Evolutionary conservation across 2,797 vertebrate species (phyloP).

Genomic region (Clarias pachynema): DNA sequence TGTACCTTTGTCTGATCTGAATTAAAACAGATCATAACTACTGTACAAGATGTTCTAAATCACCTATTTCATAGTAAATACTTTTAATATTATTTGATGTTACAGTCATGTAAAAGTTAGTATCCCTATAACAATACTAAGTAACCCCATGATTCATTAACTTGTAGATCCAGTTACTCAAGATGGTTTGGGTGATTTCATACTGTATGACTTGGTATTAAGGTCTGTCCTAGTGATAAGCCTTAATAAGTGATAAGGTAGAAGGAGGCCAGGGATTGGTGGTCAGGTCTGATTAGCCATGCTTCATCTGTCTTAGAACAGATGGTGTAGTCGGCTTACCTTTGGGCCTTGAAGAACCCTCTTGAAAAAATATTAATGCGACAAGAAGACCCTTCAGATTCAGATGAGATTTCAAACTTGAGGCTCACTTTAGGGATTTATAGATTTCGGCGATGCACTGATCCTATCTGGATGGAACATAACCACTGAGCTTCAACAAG

Average conservation of each 20-base stretch:
- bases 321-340: constrained; percentile 77
- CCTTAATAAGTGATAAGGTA: no score
- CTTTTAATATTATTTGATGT: neutral
- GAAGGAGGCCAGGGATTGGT: constrained; percentile 39
- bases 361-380: neutral
- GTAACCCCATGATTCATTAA: no score
- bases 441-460: neutral
- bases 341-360: constrained; percentile 48
- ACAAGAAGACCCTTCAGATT: neutral
- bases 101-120: neutral
- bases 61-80: neutral
- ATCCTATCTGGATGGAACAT: neutral
- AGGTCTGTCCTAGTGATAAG: constrained; percentile 5
- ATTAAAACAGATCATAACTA: neutral
- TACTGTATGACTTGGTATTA: constrained; percentile 11
- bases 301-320: constrained; percentile 73
- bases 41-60: neutral
- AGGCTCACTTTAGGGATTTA: neutral
- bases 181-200: neutral
- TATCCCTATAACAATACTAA: no score
- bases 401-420: constrained; percentile 32
- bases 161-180: neutral
- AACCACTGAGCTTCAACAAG: neutral
- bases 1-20: neutral
- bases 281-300: constrained; percentile 70